Evolutionary conservation across 2,113 vertebrate genomes (phyloP), one percentile per base, ranked within the genome.

Genomic region (Eclectus roratus): DNA sequence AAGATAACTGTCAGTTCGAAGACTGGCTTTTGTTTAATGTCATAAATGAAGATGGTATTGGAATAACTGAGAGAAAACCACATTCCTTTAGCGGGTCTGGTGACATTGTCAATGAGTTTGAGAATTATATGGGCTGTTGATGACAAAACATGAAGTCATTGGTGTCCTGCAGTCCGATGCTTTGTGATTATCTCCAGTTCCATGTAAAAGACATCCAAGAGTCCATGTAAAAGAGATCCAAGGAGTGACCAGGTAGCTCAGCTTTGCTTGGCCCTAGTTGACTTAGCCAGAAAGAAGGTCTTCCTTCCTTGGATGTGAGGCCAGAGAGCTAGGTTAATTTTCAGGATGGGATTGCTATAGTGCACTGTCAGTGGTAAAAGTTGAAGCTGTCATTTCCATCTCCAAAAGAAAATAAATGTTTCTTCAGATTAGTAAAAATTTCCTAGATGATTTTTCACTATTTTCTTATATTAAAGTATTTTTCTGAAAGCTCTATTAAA

Each of bases 171-270:
- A 18, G 20, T 50, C 1, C 0, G 13, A 23, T 44, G 41, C 11
- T 69, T 24, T 69, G 53, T 52, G 21, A 19, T 50, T 6, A 31
- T 70, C 21, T 78, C 17, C 21, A 25, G 78, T 43, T 5, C 10
- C 8, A 1, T 2, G 6, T 33, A 27, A 41, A 41, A 64, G 25
- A 35, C 39, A 28, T 17, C 46, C 17, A 17, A 46, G 27, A 80
- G 23, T 11, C 27, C 2, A 0, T 3, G 1, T 33, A 7, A 55
- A 55, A 69, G 39, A 18, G 24, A 12, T 44, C n/a, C 14, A 9
- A 8, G 33, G 29, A 39, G 35, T 37, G 25, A n/a, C 27, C 17
- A 7, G 10, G 21, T 24, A 37, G 14, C 21, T 72, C 7, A 39
- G n/a, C 46, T 91, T 68, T 81, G 4, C 19, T 79, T 69, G 37